These are phyloP conservation scores for Euthynnus affinis DNA, from an alignment of 2,797 vertebrate genomes.

Conservation along the genomic window DNA sequence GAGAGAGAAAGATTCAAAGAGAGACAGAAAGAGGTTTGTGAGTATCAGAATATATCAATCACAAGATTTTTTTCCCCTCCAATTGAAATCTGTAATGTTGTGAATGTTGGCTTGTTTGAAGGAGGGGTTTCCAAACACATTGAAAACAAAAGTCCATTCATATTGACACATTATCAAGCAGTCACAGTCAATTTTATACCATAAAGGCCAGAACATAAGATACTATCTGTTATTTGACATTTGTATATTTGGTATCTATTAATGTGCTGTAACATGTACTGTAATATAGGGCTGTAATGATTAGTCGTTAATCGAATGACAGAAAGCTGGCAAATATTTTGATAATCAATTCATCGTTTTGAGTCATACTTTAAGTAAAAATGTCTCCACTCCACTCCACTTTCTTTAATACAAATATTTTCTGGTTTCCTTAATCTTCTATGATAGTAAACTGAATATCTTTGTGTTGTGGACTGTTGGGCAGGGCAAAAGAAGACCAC, in stretches of 20 bases:
- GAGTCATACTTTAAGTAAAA: no score
- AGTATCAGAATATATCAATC: not conserved
- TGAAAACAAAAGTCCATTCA: not conserved
- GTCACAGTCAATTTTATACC: not conserved
- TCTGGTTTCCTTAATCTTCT: no score
- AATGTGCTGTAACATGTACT: not conserved
- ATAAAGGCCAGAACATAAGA: not conserved
- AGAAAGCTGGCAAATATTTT: no score
- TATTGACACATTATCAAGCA: not conserved
- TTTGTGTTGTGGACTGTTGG: no score
- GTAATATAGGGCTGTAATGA: no score
- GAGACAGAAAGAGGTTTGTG: not conserved
- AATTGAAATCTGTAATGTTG: not conserved
- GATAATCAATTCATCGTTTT: no score
- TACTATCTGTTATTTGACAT: not conserved
- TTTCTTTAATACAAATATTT: no score
- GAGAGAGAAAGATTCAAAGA: conserved; percentile 19
- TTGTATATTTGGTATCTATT: not conserved
- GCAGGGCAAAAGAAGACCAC: no score
- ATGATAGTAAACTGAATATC: no score
- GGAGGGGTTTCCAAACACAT: not conserved
- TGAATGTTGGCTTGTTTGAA: not conserved
- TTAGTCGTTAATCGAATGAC: no score
- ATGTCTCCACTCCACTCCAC: no score
- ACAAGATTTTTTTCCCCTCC: not conserved